Base-by-base conservation (phyloP, 2,888 invertebrate species). In the Epicampocera succincta region DNA sequence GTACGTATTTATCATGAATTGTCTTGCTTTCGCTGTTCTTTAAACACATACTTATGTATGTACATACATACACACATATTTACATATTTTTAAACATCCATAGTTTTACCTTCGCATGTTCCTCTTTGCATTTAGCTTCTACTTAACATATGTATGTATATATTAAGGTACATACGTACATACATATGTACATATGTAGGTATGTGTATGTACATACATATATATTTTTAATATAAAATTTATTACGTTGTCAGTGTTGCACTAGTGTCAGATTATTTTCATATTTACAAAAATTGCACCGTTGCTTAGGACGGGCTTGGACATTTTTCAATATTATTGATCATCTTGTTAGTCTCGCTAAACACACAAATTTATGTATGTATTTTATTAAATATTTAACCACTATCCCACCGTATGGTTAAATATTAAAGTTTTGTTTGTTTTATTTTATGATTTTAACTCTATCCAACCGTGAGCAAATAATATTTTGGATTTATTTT, bases 81-180 rank as follows among this genome's bases (percentile, higher is more conserved):
- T n/a, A n/a, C n/a, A n/a, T n/a, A n/a, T n/a, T 65, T 61, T 61
- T 54, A 2, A 33, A 17, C n/a, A 66, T 38, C 48, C 15, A 60
- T 15, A 58, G 83, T 86, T 79, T 81, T 85, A 88, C 88, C 88
- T 88, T 82, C 82, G 85, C 88, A 88, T 88, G 87, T 85, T 87
- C 33, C 33, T 86, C 48, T 63, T 17, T 61, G 61, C 83, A 50
- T 38, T 72, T 54, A 54, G n/a, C 15, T 65, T 61, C 9, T 54
- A 61, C 56, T 61, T 44, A 4, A 56, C 33, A 15, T 44, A 79
- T 60, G 44, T 40, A 42, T 29, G n/a, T 54, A 11, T 69, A 44
- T 52, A 1, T 33, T 33, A 33, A 33, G n/a, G n/a, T 33, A 33
- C 33, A 33, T 8, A 33, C 3, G 1, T 9, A 9, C 33, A 33